Percentiles rank a stretch among this genome's conserved stretches.
Conservation (phyloP, 2,113 vertebrate species). For the Hippocampus guttulatus region DNA sequence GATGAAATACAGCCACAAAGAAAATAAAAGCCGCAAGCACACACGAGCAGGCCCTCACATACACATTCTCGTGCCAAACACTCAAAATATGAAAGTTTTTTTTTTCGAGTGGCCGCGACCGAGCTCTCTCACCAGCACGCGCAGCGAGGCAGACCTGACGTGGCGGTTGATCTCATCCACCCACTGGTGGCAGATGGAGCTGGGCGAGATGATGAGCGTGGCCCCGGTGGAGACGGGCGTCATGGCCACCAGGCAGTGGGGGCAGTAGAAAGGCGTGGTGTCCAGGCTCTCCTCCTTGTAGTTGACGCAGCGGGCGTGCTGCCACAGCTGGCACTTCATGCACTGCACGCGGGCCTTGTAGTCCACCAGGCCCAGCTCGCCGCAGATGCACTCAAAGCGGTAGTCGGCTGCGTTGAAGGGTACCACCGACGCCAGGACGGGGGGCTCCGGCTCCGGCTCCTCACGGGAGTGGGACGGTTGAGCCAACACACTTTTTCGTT, state of each 20-base stretch:
- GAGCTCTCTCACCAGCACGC: conserved; percentile 81
- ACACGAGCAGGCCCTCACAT: neutral
- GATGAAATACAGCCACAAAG: neutral
- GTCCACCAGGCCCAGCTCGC: conserved; percentile 84
- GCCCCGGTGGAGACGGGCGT: conserved; percentile 89
- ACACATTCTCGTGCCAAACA: neutral
- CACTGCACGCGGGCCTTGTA: conserved; percentile 94
- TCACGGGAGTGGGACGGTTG: conserved; percentile 6
- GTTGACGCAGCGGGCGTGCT: conserved; percentile 93
- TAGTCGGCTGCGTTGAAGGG: conserved; percentile 83
- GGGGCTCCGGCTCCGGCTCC: conserved; percentile 34
- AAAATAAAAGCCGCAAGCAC: neutral
- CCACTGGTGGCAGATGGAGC: conserved; percentile 99
- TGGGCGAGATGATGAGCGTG: conserved; percentile 95
- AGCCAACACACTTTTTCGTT: neutral
- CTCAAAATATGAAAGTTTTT: neutral
- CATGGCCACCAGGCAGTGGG: conserved; percentile 96
- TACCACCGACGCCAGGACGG: conserved; percentile 50
- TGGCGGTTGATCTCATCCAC: conserved; percentile 96
- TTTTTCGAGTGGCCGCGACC: neutral
- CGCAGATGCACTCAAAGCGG: conserved; percentile 96
- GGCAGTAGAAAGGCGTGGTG: conserved; percentile 92
- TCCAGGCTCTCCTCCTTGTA: conserved; percentile 88
- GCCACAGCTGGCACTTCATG: conserved; percentile 92
- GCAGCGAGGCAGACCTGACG: conserved; percentile 85